Evolutionary conservation across 2,797 vertebrate species (phyloP).

Genomic region (Parauchenoglanis ngamensis): DNA sequence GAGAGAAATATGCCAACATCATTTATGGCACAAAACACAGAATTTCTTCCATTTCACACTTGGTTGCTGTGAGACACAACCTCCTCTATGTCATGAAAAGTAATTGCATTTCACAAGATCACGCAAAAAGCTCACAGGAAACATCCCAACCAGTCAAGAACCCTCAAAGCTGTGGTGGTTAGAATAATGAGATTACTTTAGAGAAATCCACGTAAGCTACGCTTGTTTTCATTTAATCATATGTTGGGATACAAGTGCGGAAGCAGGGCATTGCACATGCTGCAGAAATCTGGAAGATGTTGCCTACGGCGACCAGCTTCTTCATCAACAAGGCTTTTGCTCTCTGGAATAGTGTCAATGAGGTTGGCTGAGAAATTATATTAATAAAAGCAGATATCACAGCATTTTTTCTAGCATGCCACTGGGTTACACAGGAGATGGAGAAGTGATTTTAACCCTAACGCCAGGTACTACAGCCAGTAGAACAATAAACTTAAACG

Average conservation of each 20-base stretch:
- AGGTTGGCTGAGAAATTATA: not conserved
- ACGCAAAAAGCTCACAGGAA: conserved; percentile 5
- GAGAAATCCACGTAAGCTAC: not conserved
- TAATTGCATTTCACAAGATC: conserved; percentile 17
- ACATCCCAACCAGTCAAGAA: not conserved
- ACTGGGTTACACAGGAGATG: not conserved
- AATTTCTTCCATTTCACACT: not conserved
- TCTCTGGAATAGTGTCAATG: not conserved
- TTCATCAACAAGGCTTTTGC: conserved; percentile 4
- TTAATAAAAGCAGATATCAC: not conserved
- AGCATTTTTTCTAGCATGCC: not conserved
- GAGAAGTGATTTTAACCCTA: not conserved
- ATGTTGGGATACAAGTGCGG: not conserved
- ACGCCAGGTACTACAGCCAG: not conserved
- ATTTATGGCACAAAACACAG: not conserved
- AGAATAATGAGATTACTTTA: not conserved
- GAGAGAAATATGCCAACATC: not conserved
- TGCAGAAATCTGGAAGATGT: not conserved
- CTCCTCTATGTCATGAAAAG: not conserved
- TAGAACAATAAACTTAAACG: not conserved
- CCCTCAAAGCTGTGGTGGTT: not conserved
- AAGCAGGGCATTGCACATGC: not conserved
- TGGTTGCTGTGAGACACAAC: not conserved
- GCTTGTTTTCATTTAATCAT: not conserved
- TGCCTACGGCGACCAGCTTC: not conserved